These are phyloP conservation scores for Malaclemys terrapin DNA, from an alignment of 2,113 vertebrate species.

Conservation along the genomic window DNA sequence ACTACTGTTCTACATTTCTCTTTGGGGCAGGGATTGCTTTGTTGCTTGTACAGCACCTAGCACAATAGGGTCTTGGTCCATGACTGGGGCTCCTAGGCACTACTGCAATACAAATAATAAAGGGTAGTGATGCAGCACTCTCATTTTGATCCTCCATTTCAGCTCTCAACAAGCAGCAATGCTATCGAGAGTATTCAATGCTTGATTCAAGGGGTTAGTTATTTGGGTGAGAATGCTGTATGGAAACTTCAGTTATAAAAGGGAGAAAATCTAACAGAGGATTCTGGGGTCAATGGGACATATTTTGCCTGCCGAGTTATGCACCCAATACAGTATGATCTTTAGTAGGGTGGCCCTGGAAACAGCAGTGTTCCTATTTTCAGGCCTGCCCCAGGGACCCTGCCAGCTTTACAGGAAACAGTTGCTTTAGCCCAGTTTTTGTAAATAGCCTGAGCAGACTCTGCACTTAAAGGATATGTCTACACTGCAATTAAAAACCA, in stretches of 20 bases:
- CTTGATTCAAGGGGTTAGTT: not conserved
- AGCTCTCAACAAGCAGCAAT: not conserved
- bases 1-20: not conserved
- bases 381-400: not conserved
- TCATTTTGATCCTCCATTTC: not conserved
- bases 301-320: not conserved
- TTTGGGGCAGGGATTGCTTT: not conserved
- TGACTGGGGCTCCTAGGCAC: not conserved
- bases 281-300: accelerated
- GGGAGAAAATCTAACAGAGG: not conserved
- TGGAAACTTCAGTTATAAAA: not conserved
- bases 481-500: not conserved
- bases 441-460: not conserved
- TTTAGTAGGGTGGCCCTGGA: not conserved
- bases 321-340: not conserved
- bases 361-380: not conserved
- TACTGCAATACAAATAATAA: not conserved
- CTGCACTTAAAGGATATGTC: not conserved
- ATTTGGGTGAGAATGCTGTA: not conserved
- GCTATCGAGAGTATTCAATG: not conserved
- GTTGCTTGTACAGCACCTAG: not conserved
- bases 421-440: not conserved
- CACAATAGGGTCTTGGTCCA: accelerated
- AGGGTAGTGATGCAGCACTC: not conserved
- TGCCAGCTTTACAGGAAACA: not conserved